phyloP scores from a whole-genome alignment of 2,888 invertebrate genomes.

The Linnaemya vulpina region DNA sequence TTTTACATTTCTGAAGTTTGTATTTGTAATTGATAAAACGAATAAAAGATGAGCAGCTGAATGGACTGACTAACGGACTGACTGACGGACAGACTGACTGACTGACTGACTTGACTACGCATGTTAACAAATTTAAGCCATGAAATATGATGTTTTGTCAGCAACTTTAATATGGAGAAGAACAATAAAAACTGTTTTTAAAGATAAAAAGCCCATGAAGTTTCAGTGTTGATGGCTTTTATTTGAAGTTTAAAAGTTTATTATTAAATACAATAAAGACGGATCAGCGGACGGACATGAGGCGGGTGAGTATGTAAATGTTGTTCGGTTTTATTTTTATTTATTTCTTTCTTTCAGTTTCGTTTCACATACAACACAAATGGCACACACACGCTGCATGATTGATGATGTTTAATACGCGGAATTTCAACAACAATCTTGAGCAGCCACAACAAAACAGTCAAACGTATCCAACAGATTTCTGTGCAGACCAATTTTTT shows the following conservation, averaged over 20 bases:
- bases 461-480: constrained; percentile 19
- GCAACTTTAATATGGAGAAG: constrained; percentile 52
- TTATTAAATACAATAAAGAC: constrained; percentile 56
- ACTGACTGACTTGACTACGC: constrained; percentile 58
- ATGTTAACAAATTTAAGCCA: constrained; percentile 70
- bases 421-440: constrained; percentile 79
- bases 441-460: background rate
- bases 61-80: no score
- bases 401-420: constrained; percentile 76
- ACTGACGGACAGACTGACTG: constrained; percentile 9
- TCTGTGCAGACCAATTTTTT: constrained; percentile 20
- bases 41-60: constrained; percentile 41
- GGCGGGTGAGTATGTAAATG: constrained; percentile 53
- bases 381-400: constrained; percentile 72
- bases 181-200: constrained; percentile 16
- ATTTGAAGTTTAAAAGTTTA: constrained; percentile 54
- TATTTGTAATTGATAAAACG: constrained; percentile 51
- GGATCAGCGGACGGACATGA: constrained; percentile 37
- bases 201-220: constrained; percentile 52
- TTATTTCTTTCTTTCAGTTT: constrained; percentile 16
- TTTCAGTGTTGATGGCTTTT: constrained; percentile 68
- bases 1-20: constrained; percentile 21
- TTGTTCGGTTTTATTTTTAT: background rate
- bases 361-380: constrained; percentile 57
- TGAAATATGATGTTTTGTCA: constrained; percentile 73